Conservation (phyloP, 2,113 vertebrate species). For the Copsychus sechellarum region DNA sequence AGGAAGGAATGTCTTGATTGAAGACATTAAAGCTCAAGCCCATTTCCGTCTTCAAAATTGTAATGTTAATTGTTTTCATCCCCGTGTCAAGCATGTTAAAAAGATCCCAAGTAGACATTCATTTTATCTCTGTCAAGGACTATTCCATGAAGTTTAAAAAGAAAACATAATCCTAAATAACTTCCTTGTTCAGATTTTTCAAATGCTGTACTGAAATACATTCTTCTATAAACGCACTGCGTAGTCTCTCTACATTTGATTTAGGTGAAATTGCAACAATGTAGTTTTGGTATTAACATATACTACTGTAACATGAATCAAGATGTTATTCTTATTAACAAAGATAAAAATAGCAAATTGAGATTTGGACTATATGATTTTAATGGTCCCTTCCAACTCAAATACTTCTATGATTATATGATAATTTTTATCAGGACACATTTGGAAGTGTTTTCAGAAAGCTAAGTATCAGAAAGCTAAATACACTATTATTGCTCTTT, state of each 20-base stretch:
- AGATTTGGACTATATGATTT: neutral
- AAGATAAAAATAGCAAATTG: neutral
- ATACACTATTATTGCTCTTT: slow-evolving; percentile 22
- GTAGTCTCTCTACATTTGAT: neutral
- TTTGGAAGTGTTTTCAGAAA: neutral
- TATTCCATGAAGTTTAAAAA: neutral
- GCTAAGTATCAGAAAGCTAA: neutral
- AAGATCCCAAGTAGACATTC: neutral
- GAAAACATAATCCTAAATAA: neutral
- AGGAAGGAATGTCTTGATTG: neutral
- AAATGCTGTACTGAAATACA: neutral
- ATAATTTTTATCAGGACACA: neutral
- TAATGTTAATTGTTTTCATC: neutral
- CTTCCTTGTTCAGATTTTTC: neutral
- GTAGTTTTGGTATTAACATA: neutral
- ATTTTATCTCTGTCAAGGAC: neutral
- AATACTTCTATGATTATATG: neutral
- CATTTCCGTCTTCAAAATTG: neutral
- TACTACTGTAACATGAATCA: neutral
- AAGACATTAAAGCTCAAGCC: neutral
- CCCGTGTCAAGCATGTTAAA: neutral
- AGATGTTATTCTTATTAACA: neutral
- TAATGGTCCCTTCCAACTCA: neutral
- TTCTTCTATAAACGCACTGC: neutral
- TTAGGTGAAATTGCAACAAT: neutral